phyloP scores from a whole-genome alignment of 1,140 invertebrate species.

The Plodia interpunctella region DNA sequence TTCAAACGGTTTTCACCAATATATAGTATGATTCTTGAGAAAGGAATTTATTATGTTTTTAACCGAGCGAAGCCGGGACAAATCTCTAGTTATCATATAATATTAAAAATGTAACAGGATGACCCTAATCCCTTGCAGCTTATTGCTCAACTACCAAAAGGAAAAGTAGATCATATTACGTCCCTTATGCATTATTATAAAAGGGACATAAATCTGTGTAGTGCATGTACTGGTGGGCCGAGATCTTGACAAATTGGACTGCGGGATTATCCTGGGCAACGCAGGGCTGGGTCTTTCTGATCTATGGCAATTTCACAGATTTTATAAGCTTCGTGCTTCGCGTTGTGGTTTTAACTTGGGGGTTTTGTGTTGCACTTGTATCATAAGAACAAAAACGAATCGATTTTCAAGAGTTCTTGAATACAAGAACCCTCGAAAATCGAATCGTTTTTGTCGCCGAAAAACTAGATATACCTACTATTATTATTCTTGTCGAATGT shows the following conservation, averaged over 20 bases:
- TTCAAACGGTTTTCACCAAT: no score
- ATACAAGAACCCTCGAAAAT: no score
- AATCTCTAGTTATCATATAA: no score
- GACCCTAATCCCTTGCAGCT: background rate
- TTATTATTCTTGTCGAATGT: no score
- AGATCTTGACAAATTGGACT: constrained; percentile 44
- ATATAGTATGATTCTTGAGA: no score
- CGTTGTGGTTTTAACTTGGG: background rate
- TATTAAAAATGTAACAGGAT: background rate
- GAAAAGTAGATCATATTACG: constrained; percentile 3
- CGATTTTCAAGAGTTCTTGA: no score
- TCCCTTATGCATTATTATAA: constrained; percentile 4
- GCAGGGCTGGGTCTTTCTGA: background rate
- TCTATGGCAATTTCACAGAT: background rate
- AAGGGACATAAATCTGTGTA: constrained; percentile 11
- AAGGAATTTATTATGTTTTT: no score
- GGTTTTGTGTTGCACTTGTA: background rate
- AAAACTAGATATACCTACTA: no score
- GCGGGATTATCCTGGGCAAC: constrained; percentile 37
- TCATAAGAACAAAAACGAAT: no score
- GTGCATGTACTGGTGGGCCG: constrained; percentile 8
- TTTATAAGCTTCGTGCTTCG: constrained; percentile 2
- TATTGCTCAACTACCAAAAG: background rate
- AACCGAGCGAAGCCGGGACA: no score
- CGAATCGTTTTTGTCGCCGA: no score